Percentiles rank a stretch among this genome's conserved stretches.
Evolutionary conservation across 2,888 invertebrate genomes (phyloP).

Genomic region (Melanophora roralis): DNA sequence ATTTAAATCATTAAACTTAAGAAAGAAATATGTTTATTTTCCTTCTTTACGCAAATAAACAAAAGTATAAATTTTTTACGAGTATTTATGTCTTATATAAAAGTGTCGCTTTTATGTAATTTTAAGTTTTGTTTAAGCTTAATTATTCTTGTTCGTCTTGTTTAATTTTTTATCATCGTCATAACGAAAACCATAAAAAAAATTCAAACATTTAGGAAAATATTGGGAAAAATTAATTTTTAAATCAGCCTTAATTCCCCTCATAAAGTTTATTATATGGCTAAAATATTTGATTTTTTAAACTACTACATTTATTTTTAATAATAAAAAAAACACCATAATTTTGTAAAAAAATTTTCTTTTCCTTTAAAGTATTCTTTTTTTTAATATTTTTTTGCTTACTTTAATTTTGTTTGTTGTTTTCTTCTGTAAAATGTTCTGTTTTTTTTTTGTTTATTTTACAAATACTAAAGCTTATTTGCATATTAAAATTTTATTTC

Average conservation of each 20-base stretch:
- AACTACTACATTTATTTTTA: too few species aligned
- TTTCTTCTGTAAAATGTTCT: neutral
- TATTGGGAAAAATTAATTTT: too few species aligned
- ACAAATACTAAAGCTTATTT: neutral
- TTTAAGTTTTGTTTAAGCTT: neutral
- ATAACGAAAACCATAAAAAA: neutral
- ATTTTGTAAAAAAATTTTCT: too few species aligned
- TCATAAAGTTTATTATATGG: too few species aligned
- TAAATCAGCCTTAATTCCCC: too few species aligned
- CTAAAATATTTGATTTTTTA: too few species aligned
- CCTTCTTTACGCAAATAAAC: too few species aligned
- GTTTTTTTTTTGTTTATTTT: conserved; percentile 1
- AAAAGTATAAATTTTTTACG: neutral
- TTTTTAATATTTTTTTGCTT: neutral
- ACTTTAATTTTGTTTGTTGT: too few species aligned
- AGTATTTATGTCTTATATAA: neutral
- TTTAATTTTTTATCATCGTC: neutral
- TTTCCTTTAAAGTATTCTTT: too few species aligned
- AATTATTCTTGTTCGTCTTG: neutral
- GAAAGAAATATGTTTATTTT: neutral
- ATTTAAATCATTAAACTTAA: neutral
- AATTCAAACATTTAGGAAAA: neutral
- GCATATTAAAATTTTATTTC: conserved; percentile 2
- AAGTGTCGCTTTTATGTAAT: neutral
- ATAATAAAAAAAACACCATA: too few species aligned